Conservation (phyloP, 2,797 vertebrate species). For the Catharus ustulatus region DNA sequence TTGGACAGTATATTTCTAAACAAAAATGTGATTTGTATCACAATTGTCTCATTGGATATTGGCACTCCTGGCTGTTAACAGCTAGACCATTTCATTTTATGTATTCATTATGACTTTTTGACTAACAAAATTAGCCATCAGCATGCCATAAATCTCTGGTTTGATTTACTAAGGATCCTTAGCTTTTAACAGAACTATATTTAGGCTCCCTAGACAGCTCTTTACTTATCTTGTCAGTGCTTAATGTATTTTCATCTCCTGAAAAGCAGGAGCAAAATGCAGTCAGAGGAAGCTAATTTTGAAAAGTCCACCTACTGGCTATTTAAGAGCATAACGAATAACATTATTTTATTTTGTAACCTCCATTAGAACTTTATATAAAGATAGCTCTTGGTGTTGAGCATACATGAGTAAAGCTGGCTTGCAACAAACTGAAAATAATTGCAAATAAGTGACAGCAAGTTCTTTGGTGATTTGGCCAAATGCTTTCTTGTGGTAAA, state of each 20-base stretch:
- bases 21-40: background rate
- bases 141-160: background rate
- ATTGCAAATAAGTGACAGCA: background rate
- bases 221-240: background rate
- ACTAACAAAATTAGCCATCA: background rate
- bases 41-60: background rate
- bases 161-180: background rate
- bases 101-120: background rate
- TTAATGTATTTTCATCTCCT: background rate
- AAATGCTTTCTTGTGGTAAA: background rate
- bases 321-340: background rate
- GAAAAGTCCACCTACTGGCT: background rate
- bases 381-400: background rate
- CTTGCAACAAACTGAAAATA: background rate
- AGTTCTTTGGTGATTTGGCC: background rate
- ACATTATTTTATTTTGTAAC: background rate
- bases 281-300: background rate
- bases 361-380: background rate
- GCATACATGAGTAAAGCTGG: background rate
- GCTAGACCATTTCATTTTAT: background rate
- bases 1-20: background rate
- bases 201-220: background rate
- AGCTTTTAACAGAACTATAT: background rate
- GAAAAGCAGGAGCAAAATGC: background rate
- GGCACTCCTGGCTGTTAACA: background rate